Evolutionary conservation across 2,888 invertebrate genomes (phyloP), one percentile per base, ranked within the genome.

Genomic region (Sarcophaga subvicina): DNA sequence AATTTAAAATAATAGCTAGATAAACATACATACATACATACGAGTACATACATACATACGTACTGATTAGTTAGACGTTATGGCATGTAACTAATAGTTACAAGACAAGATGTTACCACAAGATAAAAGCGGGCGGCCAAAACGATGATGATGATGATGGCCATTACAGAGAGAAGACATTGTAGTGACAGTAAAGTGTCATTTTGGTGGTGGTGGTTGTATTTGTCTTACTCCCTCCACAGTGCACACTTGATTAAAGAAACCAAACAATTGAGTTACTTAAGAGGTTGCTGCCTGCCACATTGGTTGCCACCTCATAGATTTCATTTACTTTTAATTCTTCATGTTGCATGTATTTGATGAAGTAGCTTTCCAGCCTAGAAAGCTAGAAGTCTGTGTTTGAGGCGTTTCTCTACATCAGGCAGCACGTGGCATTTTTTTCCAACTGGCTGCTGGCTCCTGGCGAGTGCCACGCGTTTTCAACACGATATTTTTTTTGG

Each of bases 1-100:
- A 37, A 37, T 37, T 37, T 37, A 37, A 37, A 37, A 37, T 37
- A 37, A 8, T 37, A 37, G 37, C 37, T 37, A 37, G 37, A 37
- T 8, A 10, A 37, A 10, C 37, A 37, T 6, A 37, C 37, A 10
- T 37, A 37, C 27, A 27, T 27, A 27, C 27, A 27, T 27, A 25
- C 25, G 25, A 0, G 25, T 25, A 25, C 25, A 25, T 25, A 25
- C 2, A 3, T 20, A 20, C 20, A 1, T 25, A 25, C 25, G 6
- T 27, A 4, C 3, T 25, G 27, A 37, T 37, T 64, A 81, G 73
- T 63, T 70, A 79, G 67, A 86, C 80, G 54, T 76, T 71, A 80
- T 84, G 70, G 64, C 62, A 71, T 81, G 87, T 84, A 81, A 81
- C 87, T 87, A 87, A 87, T 87, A 87, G 87, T 78, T 87, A 87